phyloP scores from a whole-genome alignment of 2,797 vertebrate genomes.

The Anguilla pacifica region DNA sequence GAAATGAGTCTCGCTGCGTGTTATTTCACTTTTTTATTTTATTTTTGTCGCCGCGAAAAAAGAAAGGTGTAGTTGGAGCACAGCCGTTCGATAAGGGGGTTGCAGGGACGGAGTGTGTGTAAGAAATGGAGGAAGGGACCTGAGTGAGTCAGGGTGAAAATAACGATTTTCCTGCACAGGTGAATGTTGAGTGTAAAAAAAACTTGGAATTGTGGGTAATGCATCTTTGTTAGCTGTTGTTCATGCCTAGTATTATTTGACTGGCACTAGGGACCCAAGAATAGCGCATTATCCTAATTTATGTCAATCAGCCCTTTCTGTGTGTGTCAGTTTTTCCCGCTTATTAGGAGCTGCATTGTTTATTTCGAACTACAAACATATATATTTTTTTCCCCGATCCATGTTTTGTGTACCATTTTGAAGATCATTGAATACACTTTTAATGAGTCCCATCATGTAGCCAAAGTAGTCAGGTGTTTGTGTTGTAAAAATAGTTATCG shows the following conservation, averaged over 20 bases:
- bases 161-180: not conserved
- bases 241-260: not conserved
- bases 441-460: not conserved
- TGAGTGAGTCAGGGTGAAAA: not conserved
- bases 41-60: not conserved
- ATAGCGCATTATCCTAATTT: not conserved
- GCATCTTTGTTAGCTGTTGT: not conserved
- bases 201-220: not conserved
- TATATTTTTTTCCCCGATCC: not conserved
- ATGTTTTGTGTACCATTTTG: not conserved
- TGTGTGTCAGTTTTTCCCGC: not conserved
- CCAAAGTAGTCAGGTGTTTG: not conserved
- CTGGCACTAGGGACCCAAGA: not conserved
- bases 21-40: not conserved
- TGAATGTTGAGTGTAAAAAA: not conserved
- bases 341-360: constrained; percentile 5
- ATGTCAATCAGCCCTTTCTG: not conserved
- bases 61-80: too few relatives aligned
- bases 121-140: not conserved
- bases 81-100: not conserved
- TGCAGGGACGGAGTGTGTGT: not conserved
- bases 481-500: constrained; percentile 1
- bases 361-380: not conserved
- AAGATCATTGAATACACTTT: not conserved
- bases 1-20: not conserved